phyloP scores from a whole-genome alignment of 2,888 invertebrate species.

The Cybosia mesomella region DNA sequence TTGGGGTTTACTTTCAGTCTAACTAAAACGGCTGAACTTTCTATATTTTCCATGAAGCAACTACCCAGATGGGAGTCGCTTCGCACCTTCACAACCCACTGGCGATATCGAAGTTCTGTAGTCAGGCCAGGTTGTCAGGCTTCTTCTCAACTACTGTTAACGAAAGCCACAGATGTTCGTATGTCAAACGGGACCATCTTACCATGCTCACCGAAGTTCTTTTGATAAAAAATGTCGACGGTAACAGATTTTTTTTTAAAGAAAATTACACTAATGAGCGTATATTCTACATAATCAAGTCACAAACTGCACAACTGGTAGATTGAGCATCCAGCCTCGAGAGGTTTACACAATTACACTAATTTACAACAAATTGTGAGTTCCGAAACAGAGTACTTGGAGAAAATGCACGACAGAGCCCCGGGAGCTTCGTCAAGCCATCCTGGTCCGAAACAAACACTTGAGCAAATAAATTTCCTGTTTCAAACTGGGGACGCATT shows the following conservation, averaged over 20 bases:
- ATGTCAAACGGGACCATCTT: too few species aligned
- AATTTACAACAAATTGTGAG: slow-evolving; percentile 45
- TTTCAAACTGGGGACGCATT: slow-evolving; percentile 7
- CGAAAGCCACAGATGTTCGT: too few species aligned
- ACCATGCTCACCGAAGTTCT: background rate
- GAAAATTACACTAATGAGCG: slow-evolving; percentile 25
- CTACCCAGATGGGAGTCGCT: too few species aligned
- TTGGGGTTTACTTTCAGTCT: too few species aligned
- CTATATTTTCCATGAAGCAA: too few species aligned
- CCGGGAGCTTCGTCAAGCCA: slow-evolving; percentile 16
- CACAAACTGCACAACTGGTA: slow-evolving; percentile 20
- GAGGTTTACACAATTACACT: slow-evolving; percentile 40
- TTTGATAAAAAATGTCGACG: background rate
- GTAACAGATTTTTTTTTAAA: background rate
- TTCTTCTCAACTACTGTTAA: too few species aligned
- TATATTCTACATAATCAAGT: slow-evolving; percentile 28
- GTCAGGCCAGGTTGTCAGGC: too few species aligned
- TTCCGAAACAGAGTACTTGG: slow-evolving; percentile 31
- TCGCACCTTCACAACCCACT: too few species aligned
- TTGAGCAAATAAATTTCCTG: slow-evolving; percentile 37
- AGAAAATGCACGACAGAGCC: slow-evolving; percentile 31
- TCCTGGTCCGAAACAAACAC: slow-evolving; percentile 31
- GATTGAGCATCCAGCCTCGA: slow-evolving; percentile 27
- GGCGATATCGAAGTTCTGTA: too few species aligned
- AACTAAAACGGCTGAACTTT: too few species aligned